phyloP scores from a whole-genome alignment of 2,113 vertebrate species.

The Dasyprocta punctata region DNA sequence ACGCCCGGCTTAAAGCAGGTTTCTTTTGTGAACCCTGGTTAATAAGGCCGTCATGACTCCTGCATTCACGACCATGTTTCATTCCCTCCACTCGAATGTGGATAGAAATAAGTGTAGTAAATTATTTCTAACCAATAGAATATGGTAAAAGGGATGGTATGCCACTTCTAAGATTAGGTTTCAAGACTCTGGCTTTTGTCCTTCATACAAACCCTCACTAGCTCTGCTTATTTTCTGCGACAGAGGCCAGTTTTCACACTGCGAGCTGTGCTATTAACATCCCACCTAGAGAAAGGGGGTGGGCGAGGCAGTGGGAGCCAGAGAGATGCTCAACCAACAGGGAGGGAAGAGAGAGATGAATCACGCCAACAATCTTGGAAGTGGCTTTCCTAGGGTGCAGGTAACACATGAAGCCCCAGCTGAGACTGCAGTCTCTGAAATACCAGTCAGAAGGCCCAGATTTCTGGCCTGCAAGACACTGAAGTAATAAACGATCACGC shows the following conservation, averaged over 20 bases:
- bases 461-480: neutral
- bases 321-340: neutral
- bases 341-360: neutral
- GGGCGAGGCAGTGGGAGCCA: fast-evolving
- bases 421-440: neutral
- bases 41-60: neutral
- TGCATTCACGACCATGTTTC: neutral
- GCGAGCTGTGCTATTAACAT: neutral
- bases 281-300: fast-evolving
- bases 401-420: neutral
- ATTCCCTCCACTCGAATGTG: neutral
- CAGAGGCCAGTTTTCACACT: neutral
- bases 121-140: neutral
- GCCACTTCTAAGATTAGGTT: neutral
- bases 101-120: neutral
- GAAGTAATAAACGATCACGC: neutral
- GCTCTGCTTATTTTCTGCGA: neutral
- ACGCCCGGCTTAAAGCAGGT: neutral
- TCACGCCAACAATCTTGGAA: neutral
- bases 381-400: fast-evolving
- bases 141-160: neutral
- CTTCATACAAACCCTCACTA: fast-evolving
- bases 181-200: neutral
- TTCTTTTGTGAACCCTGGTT: neutral
- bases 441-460: neutral